phyloP scores from a whole-genome alignment of 2,113 vertebrate species.

The Tyto alba region DNA sequence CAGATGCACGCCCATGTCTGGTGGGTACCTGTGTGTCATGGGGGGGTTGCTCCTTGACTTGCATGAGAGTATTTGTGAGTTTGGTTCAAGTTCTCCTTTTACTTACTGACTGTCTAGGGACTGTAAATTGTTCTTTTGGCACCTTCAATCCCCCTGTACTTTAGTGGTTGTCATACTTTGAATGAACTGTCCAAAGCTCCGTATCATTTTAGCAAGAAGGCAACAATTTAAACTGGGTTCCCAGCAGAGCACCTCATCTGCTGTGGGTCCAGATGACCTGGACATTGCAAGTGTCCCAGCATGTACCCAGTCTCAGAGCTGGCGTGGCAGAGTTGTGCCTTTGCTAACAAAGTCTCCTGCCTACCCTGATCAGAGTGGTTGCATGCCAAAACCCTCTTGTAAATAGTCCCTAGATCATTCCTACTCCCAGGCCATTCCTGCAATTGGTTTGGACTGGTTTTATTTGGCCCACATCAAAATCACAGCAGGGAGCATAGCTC shows the following conservation, averaged over 20 bases:
- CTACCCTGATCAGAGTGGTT: neutral
- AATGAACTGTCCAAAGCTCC: neutral
- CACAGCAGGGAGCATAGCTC: neutral
- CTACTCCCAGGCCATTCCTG: rapidly evolving
- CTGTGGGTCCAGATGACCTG: neutral
- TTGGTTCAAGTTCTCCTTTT: neutral
- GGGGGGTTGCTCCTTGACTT: neutral
- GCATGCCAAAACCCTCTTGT: neutral
- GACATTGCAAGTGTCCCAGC: neutral
- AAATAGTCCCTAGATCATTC: neutral
- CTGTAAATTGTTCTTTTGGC: neutral
- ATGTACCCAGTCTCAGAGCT: neutral
- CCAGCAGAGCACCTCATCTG: neutral
- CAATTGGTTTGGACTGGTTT: neutral
- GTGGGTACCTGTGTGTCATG: neutral
- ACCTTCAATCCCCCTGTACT: neutral
- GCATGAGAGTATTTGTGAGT: neutral
- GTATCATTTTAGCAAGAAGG: neutral
- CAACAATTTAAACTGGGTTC: neutral
- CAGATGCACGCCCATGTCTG: neutral
- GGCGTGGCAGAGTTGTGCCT: neutral
- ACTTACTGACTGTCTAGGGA: neutral
- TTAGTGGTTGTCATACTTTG: neutral
- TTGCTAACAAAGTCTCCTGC: neutral
- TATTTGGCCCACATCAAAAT: neutral